Base-by-base conservation (phyloP, 2,888 invertebrate genomes). In the Megalurothrips usitatus region DNA sequence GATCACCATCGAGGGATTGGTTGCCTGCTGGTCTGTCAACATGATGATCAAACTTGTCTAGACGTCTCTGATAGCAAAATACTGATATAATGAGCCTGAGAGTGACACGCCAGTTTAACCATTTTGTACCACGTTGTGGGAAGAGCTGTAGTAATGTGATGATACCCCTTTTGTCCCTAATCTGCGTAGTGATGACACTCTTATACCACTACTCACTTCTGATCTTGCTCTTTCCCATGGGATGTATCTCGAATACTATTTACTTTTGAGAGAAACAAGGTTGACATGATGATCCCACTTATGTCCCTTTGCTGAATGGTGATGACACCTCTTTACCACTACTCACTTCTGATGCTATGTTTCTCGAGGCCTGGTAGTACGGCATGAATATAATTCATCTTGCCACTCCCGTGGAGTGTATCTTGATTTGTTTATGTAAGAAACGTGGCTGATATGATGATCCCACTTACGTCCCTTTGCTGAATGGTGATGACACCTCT, bases 31-130 rank as follows among this genome's bases (percentile, higher is more conserved):
- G 34, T 43, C 34, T 43, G 34, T 43, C 34, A 43, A 43, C 34
- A 23, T 75, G 68, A 75, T 75, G 87, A 88, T 88, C 88, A 84
- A 85, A 82, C 78, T 81, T 82, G 83, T 85, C 85, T 89, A 88
- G 88, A 88, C 83, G 79, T 81, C 84, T 84, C 81, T 91, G 91
- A 88, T 88, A 89, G 90, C 86, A 86, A 87, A 88, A 87, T 85
- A 87, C 91, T 91, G 91, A 91, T 91, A 91, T 91, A 91, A 91
- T 91, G 91, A 91, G 91, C 87, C 89, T 90, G 91, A 91, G 84
- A 82, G 82, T 68, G 68, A 68, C 17, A 43, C 34, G 6, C 34
- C 6, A 6, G 3, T 43, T 43, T 43, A 4, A 6, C 34, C 6
- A 43, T 43, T 2, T 43, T 2, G 34, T 43, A 4, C 34, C 34